Evolutionary conservation across 64 coral and sea anemone genomes (phyloP).

Genomic region (Actinia tenebrosa): DNA sequence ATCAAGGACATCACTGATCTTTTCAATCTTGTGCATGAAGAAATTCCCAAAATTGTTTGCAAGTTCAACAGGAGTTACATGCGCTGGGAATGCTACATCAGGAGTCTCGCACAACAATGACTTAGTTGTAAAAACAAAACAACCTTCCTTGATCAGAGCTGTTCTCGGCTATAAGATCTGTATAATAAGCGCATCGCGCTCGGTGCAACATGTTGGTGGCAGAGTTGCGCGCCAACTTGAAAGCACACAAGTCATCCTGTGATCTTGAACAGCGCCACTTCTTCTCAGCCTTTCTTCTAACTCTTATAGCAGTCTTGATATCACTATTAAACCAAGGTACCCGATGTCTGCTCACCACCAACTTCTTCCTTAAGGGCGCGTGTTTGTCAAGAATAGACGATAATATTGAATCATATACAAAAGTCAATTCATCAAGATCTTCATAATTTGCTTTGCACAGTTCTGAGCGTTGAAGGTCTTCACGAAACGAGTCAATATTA

Average conservation of each 20-base stretch:
- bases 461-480: neutral
- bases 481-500: neutral
- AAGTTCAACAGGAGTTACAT: too few species aligned
- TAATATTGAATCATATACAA: neutral
- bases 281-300: conserved; percentile 27
- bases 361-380: neutral
- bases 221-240: conserved; percentile 32
- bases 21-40: too few species aligned
- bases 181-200: conserved; percentile 38
- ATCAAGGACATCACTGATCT: too few species aligned
- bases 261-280: conserved; percentile 34
- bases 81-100: conserved; percentile 7
- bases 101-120: neutral
- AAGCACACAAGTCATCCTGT: conserved; percentile 18
- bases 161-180: conserved; percentile 38
- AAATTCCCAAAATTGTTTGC: too few species aligned
- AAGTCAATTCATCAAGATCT: neutral
- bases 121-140: conserved; percentile 1
- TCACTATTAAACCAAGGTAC: conserved; percentile 52
- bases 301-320: conserved; percentile 28
- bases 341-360: neutral
- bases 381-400: neutral
- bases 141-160: conserved; percentile 34
- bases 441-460: neutral
- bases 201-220: conserved; percentile 26